Conservation (phyloP, 1,140 invertebrate genomes). For the Drosophila punjabiensis region DNA sequence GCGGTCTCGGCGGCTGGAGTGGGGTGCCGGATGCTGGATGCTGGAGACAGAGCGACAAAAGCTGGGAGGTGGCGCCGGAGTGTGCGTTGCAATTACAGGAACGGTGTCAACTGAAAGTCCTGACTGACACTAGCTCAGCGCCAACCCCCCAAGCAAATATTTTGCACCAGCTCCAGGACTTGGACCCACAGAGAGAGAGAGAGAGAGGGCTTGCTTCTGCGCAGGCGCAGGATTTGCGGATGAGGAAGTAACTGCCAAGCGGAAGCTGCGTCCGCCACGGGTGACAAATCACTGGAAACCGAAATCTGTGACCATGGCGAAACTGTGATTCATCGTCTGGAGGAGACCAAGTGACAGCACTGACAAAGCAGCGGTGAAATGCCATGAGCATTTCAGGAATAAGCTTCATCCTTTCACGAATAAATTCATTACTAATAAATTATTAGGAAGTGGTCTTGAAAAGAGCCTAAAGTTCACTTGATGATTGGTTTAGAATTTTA, state of each 20-base stretch:
- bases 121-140: slow-evolving; percentile 73
- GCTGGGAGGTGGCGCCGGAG: slow-evolving; percentile 48
- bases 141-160: slow-evolving; percentile 63
- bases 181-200: background rate
- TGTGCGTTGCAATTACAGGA: slow-evolving; percentile 75
- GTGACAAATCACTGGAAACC: slow-evolving; percentile 35
- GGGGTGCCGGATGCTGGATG: slow-evolving; percentile 22
- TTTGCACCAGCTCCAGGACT: slow-evolving; percentile 42
- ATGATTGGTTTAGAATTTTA: background rate
- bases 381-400: background rate
- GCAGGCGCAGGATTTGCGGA: slow-evolving; percentile 56
- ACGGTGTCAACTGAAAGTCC: slow-evolving; percentile 76
- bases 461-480: background rate
- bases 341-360: slow-evolving; percentile 9
- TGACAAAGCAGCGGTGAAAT: background rate
- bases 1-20: slow-evolving; percentile 43
- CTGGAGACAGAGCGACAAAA: slow-evolving; percentile 24
- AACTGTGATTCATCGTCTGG: slow-evolving; percentile 20
- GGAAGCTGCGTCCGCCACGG: slow-evolving; percentile 45
- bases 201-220: slow-evolving; percentile 14
- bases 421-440: background rate
- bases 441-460: background rate
- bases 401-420: no score
- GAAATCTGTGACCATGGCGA: slow-evolving; percentile 22
- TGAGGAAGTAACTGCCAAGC: slow-evolving; percentile 31